Percentiles rank a stretch among this genome's conserved stretches.
Conservation (phyloP, 2,113 vertebrate genomes). For the Ornithorhynchus anatinus region DNA sequence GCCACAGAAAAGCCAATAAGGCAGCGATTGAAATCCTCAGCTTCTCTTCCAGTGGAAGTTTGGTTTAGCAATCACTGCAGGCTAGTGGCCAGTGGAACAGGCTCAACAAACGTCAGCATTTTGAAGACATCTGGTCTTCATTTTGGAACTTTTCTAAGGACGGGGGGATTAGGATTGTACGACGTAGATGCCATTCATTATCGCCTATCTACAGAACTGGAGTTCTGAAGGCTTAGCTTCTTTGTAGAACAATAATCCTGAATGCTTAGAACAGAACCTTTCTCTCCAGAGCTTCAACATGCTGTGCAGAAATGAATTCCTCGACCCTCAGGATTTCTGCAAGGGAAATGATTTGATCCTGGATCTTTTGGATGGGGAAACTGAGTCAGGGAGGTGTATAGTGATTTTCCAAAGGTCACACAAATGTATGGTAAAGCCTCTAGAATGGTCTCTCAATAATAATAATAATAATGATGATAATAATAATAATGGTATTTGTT, state of each 20-base stretch:
- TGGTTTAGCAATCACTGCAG: conserved; percentile 51
- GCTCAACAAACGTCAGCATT: conserved; percentile 45
- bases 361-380: background rate
- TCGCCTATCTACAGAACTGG: conserved; percentile 33
- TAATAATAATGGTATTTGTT: too few relatives aligned
- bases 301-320: conserved; percentile 30
- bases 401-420: conserved; percentile 5
- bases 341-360: background rate
- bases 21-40: conserved; percentile 45
- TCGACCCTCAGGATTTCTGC: background rate
- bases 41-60: conserved; percentile 32
- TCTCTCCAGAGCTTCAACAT: conserved; percentile 6
- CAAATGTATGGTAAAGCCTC: background rate
- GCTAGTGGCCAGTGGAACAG: conserved; percentile 14
- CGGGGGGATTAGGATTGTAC: conserved; percentile 35
- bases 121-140: conserved; percentile 64
- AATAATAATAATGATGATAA: too few relatives aligned
- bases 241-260: conserved; percentile 35
- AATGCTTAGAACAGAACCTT: conserved; percentile 16
- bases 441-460: too few relatives aligned
- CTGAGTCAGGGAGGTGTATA: background rate
- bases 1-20: conserved; percentile 29
- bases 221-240: too few relatives aligned
- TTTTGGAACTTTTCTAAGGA: conserved; percentile 50
- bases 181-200: conserved; percentile 31